Evolutionary conservation across 2,888 invertebrate species (phyloP).

Genomic region (Amphimallon solstitiale): DNA sequence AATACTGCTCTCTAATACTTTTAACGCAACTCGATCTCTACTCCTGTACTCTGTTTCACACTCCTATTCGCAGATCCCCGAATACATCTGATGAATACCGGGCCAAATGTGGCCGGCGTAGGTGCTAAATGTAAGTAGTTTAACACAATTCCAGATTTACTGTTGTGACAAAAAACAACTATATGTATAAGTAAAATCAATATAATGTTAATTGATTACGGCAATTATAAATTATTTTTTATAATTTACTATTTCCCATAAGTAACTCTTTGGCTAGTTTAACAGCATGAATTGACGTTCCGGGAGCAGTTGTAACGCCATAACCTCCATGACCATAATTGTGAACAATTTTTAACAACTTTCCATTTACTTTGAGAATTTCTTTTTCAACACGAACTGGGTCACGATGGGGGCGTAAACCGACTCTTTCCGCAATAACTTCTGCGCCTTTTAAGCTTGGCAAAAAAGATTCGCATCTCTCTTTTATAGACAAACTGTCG

Average conservation of each 20-base stretch:
- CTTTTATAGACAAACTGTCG: conserved; percentile 80
- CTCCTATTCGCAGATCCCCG: too few species aligned
- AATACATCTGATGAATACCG: too few species aligned
- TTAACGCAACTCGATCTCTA: too few species aligned
- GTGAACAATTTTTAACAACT: conserved; percentile 78
- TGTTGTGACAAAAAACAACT: too few species aligned
- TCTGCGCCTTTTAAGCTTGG: conserved; percentile 73
- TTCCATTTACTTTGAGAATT: conserved; percentile 57
- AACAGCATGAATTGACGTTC: conserved; percentile 83
- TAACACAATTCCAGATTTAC: too few species aligned
- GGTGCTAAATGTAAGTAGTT: too few species aligned
- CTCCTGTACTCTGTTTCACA: too few species aligned
- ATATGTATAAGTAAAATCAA: too few species aligned
- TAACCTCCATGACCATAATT: conserved; percentile 97
- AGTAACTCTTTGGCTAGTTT: conserved; percentile 70
- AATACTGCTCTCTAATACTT: too few species aligned
- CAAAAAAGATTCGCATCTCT: conserved; percentile 79
- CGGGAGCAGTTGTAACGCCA: conserved; percentile 90
- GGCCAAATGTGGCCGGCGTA: too few species aligned
- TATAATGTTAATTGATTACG: too few species aligned
- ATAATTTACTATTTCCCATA: conserved; percentile 58
- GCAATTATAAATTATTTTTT: conserved; percentile 36
- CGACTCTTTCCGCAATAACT: conserved; percentile 75
- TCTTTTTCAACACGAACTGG: conserved; percentile 79
- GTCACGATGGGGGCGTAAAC: conserved; percentile 84